A percentile compares a stretch with the other conserved stretches of the same genome.
Conservation (phyloP, 2,888 invertebrate genomes). For the Crocallis elinguaria region DNA sequence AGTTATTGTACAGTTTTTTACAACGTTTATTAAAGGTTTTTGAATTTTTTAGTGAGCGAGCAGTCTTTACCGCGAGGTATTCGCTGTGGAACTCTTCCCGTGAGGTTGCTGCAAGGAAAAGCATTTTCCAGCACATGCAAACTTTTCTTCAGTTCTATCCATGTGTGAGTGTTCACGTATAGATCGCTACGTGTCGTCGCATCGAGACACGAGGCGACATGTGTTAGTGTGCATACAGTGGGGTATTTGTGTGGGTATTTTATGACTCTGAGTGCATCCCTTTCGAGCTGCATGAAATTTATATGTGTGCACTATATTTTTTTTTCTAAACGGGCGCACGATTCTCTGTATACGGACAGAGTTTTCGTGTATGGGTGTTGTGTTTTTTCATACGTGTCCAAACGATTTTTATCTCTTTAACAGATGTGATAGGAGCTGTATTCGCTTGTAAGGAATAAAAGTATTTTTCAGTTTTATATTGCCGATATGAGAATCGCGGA, state of each 20-base stretch:
- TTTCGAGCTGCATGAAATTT: conserved; percentile 83
- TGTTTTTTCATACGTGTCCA: conserved; percentile 63
- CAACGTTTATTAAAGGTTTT: conserved; percentile 47
- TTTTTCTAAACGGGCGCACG: conserved; percentile 75
- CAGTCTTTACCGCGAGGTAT: conserved; percentile 85
- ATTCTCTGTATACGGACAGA: conserved; percentile 64
- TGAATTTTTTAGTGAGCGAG: conserved; percentile 67
- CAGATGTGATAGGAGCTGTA: conserved; percentile 35
- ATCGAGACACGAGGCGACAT: conserved; percentile 56
- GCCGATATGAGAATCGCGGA: conserved; percentile 84
- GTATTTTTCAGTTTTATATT: conserved; percentile 85
- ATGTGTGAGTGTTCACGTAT: conserved; percentile 65
- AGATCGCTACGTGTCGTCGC: conserved; percentile 58
- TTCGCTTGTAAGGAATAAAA: conserved; percentile 61
- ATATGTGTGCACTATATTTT: conserved; percentile 82
- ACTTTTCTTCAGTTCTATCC: conserved; percentile 69
- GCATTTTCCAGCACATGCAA: conserved; percentile 83
- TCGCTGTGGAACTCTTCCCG: conserved; percentile 85
- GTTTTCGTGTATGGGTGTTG: conserved; percentile 68
- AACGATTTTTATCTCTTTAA: conserved; percentile 47
- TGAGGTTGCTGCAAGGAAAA: conserved; percentile 85
- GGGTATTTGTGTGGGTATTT: conserved; percentile 69
- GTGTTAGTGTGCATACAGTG: conserved; percentile 47
- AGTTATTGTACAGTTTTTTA: conserved; percentile 46
- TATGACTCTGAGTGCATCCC: conserved; percentile 85